Conservation (phyloP, 1,140 invertebrate species). For the Aphelinus certus region DNA sequence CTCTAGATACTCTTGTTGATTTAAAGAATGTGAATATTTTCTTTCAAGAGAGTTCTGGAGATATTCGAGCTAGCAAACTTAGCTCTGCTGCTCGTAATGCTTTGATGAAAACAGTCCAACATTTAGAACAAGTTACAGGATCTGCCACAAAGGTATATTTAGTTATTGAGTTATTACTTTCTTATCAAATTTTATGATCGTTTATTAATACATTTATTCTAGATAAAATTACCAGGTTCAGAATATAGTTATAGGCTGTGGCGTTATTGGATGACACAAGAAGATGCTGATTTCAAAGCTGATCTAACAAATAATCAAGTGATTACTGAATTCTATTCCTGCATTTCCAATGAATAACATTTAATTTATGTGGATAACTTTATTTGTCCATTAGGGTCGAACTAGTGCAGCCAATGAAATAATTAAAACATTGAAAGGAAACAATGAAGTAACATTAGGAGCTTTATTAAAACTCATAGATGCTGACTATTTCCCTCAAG, state of each 20-base stretch:
- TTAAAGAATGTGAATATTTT: slow-evolving; percentile 76
- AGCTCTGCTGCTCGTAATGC: slow-evolving; percentile 73
- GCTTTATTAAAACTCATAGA: slow-evolving; percentile 76
- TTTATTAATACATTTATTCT: slow-evolving; percentile 32
- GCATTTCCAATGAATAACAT: not conserved
- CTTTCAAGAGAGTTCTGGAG: slow-evolving; percentile 79
- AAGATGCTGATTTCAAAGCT: slow-evolving; percentile 71
- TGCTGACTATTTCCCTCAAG: slow-evolving; percentile 70
- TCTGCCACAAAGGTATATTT: slow-evolving; percentile 58
- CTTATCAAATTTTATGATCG: not conserved
- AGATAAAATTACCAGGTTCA: slow-evolving; percentile 69
- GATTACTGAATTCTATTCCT: slow-evolving; percentile 48
- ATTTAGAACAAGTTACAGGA: slow-evolving; percentile 64
- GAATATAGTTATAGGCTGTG: slow-evolving; percentile 75
- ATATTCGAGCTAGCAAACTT: slow-evolving; percentile 76
- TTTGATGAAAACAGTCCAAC: slow-evolving; percentile 68
- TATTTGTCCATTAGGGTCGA: slow-evolving; percentile 49
- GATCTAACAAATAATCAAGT: slow-evolving; percentile 72
- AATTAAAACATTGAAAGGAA: slow-evolving; percentile 54
- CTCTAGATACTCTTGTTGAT: slow-evolving; percentile 67
- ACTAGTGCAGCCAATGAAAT: slow-evolving; percentile 55
- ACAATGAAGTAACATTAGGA: slow-evolving; percentile 72
- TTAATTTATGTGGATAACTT: slow-evolving; percentile 16
- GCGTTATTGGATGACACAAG: slow-evolving; percentile 79
- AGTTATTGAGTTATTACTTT: slow-evolving; percentile 4